Conservation (phyloP, 2,113 vertebrate genomes). For the Micronycteris hirsuta region DNA sequence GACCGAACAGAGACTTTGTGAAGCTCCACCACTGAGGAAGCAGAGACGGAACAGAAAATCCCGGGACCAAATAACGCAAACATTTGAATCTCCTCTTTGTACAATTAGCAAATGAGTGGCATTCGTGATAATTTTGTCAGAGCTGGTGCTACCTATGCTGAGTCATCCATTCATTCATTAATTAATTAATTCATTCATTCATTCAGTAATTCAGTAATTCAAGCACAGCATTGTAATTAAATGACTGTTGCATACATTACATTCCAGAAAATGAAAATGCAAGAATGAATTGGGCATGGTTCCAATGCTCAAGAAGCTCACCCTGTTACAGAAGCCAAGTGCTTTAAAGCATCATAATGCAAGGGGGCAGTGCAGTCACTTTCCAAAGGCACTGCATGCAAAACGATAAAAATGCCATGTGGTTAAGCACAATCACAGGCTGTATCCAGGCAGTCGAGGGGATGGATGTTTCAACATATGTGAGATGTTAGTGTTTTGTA, state of each 20-base stretch:
- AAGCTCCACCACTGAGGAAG: neutral
- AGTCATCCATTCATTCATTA: slow-evolving; percentile 35
- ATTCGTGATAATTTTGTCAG: neutral
- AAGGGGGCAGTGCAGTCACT: neutral
- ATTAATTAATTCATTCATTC: slow-evolving; percentile 44
- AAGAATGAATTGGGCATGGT: slow-evolving; percentile 37
- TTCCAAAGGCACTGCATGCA: neutral
- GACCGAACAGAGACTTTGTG: neutral
- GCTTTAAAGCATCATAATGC: slow-evolving; percentile 1
- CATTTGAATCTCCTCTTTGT: slow-evolving; percentile 14
- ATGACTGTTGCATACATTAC: neutral
- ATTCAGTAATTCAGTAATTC: slow-evolving; percentile 31
- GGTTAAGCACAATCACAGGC: neutral
- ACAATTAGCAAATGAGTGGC: neutral
- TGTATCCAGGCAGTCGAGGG: neutral
- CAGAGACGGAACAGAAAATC: neutral
- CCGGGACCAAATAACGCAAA: neutral
- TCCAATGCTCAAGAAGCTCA: neutral
- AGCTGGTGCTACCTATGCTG: neutral
- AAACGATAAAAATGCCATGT: neutral
- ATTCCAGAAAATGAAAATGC: slow-evolving; percentile 24
- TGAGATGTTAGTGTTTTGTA: neutral
- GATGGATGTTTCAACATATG: neutral
- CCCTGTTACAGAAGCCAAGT: neutral
- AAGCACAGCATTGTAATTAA: slow-evolving; percentile 46